These are phyloP conservation scores for Volucella zonaria DNA, from an alignment of 2,888 invertebrate genomes.

Conservation along the genomic window DNA sequence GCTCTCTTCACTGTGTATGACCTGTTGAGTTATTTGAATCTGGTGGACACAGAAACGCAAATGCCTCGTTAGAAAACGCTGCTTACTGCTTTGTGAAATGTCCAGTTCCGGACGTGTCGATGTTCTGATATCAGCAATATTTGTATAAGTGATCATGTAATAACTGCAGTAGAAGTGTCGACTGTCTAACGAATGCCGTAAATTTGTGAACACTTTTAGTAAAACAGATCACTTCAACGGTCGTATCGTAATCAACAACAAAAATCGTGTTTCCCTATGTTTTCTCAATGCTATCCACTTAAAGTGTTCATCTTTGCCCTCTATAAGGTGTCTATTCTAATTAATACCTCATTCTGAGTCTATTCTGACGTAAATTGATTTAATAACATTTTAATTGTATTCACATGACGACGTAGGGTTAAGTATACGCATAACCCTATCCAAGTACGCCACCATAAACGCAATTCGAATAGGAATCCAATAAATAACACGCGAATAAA, in stretches of 20 bases:
- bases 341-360: slow-evolving; percentile 50
- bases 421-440: slow-evolving; percentile 67
- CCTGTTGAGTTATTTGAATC: no score
- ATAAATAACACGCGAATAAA: slow-evolving; percentile 51
- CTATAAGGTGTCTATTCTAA: slow-evolving; percentile 16
- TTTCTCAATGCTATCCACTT: not conserved
- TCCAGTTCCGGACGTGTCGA: no score
- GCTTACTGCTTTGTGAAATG: no score
- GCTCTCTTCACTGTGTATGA: no score
- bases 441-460: slow-evolving; percentile 21
- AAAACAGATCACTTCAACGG: no score
- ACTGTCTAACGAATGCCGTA: no score
- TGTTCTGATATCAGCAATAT: no score
- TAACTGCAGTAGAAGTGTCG: no score
- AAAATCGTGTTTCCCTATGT: not conserved
- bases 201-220: no score
- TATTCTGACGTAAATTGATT: slow-evolving; percentile 68
- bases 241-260: not conserved
- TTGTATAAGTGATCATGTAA: no score
- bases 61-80: no score
- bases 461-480: slow-evolving; percentile 16
- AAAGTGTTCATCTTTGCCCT: not conserved
- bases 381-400: slow-evolving; percentile 72
- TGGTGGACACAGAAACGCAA: no score
- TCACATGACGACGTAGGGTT: slow-evolving; percentile 68